Base-by-base conservation (phyloP, 2,113 vertebrate genomes). In the Mionectes macconnelli region DNA sequence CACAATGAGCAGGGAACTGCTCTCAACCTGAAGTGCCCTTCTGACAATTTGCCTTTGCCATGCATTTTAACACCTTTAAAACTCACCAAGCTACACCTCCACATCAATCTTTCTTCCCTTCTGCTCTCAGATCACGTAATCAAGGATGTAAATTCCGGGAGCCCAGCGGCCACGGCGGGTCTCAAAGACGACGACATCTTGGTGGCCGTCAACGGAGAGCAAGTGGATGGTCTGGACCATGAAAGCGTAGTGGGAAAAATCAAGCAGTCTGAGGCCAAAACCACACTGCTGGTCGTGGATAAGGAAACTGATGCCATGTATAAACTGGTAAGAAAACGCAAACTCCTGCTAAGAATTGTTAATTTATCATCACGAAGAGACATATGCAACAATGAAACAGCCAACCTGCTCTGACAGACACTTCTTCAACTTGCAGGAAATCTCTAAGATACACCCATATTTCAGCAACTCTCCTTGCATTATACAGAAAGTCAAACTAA, bases 141-240 rank as follows among this genome's bases (percentile, higher is more conserved):
- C 89, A 98, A 97, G 94, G 98, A 98, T 33, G 97, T 99, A 63
- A 98, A 99, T 37, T 66, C 95, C 15, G 98, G 95, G 52, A 98
- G 99, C 86, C 98, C 99, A 45, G 99, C 99, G n/a, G 98, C 98
- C 40, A 90, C 55, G 66, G 98, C 96, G 0, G 98, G 97, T 17
- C 97, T 99, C 92, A 98, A 98, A 96, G 97, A 98, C 39, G 97
- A 97, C 35, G 99, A 99, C 91, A 97, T 98, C 56, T 53, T 99
- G 16, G 97, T 99, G 25, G 99, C 99, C 53, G 98, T 99, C 84
- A 98, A 99, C 0, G 98, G 99, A 1, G 79, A 98, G 47, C 95
- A 95, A 37, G 98, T 99, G 91, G 97, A 98, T 14, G 40, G 73
- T 42, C 96, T 97, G 30, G 97, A 97, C 39, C 99, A 99, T 24